Conservation (phyloP, 1,140 invertebrate species). For the Monomorium pharaonis region DNA sequence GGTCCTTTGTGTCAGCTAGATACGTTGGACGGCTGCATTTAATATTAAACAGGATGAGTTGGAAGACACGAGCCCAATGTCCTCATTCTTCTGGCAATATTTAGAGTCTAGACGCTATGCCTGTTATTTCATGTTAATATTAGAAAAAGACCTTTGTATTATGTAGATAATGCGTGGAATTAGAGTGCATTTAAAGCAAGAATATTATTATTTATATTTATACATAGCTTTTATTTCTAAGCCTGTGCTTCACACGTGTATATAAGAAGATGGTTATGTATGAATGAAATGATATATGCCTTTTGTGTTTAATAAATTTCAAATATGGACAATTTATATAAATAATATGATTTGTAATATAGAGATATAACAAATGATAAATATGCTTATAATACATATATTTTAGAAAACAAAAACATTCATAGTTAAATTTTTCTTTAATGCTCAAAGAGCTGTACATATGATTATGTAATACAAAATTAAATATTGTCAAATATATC, state of each 20-base stretch:
- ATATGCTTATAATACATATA: not conserved
- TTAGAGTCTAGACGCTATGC: not conserved
- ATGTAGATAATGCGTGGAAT: not conserved
- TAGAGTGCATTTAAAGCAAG: not conserved
- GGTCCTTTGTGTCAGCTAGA: not conserved
- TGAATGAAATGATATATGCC: not conserved
- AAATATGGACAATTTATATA: not conserved
- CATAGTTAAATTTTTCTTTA: not conserved
- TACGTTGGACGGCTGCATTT: not conserved
- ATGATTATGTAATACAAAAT: not conserved
- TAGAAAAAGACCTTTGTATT: slow-evolving; percentile 37
- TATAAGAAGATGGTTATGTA: not conserved
- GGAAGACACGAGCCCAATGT: not conserved
- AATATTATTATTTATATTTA: too few species aligned
- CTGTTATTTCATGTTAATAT: slow-evolving; percentile 18
- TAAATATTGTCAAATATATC: not conserved
- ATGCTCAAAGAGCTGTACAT: not conserved
- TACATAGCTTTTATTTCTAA: not conserved
- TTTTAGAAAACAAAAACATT: not conserved
- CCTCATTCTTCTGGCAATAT: not conserved
- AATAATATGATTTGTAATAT: not conserved
- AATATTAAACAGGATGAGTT: not conserved
- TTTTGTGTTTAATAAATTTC: not conserved
- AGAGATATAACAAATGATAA: not conserved
- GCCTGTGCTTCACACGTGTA: not conserved